These are phyloP conservation scores for Daktulosphaira vitifoliae DNA, from an alignment of 1,140 invertebrate genomes.

Conservation along the genomic window DNA sequence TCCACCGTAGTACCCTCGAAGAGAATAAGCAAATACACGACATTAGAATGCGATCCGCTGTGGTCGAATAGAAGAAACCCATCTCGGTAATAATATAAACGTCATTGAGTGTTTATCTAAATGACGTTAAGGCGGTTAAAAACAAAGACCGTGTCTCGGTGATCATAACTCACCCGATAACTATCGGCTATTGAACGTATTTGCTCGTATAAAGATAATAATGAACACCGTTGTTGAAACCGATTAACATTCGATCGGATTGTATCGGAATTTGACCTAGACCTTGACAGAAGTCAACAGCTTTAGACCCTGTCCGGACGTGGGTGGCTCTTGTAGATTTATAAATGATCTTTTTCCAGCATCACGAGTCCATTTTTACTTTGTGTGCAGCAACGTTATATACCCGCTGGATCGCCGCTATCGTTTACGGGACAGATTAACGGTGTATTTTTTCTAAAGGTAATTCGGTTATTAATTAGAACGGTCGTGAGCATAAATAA, in stretches of 20 bases:
- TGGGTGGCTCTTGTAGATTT: background rate
- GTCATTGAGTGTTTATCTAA: too few relatives aligned
- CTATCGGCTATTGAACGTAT: background rate
- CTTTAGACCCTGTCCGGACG: constrained; percentile 3
- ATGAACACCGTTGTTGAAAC: constrained; percentile 21
- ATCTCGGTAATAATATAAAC: too few relatives aligned
- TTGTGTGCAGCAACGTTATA: too few relatives aligned
- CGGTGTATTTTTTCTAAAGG: too few relatives aligned
- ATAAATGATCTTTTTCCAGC: constrained; percentile 18
- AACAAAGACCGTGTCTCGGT: background rate
- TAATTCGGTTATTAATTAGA: too few relatives aligned
- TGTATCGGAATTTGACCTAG: constrained; percentile 22
- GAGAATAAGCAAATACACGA: too few relatives aligned
- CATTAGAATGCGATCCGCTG: too few relatives aligned
- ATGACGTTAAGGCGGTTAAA: constrained; percentile 1
- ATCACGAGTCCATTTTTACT: background rate
- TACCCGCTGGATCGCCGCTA: too few relatives aligned
- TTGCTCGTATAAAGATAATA: constrained; percentile 1
- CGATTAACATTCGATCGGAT: constrained; percentile 22
- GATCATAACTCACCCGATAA: constrained; percentile 22
- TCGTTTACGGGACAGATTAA: too few relatives aligned
- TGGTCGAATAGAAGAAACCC: too few relatives aligned
- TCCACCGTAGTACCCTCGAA: too few relatives aligned
- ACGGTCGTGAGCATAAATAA: too few relatives aligned
- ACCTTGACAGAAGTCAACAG: constrained; percentile 30